Percentiles rank a stretch among this genome's conserved stretches.
Conservation (phyloP, 64 coral and sea anemone species). For the Montipora cactus region DNA sequence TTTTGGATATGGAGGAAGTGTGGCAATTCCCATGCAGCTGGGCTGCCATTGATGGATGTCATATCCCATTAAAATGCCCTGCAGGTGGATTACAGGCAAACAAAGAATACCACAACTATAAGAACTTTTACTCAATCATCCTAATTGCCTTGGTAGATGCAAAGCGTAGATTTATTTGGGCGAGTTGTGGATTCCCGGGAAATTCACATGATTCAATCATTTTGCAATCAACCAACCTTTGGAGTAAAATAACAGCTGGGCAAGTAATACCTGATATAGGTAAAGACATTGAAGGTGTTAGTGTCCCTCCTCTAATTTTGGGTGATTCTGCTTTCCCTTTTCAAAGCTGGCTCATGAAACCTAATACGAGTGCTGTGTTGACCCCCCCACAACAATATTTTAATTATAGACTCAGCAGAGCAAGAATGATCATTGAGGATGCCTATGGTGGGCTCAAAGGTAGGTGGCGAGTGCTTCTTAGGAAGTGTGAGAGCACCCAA, state of each 20-base stretch:
- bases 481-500: slow-evolving; percentile 27
- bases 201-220: slow-evolving; percentile 57
- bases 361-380: slow-evolving; percentile 12
- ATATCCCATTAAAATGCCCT: slow-evolving; percentile 47
- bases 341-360: slow-evolving; percentile 48
- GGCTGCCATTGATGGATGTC: slow-evolving; percentile 53
- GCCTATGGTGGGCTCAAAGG: slow-evolving; percentile 34
- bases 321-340: slow-evolving; percentile 49
- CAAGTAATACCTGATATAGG: slow-evolving; percentile 10
- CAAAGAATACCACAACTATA: slow-evolving; percentile 53
- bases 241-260: neutral
- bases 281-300: slow-evolving; percentile 6
- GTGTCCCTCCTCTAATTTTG: slow-evolving; percentile 28
- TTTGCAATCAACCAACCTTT: slow-evolving; percentile 29
- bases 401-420: slow-evolving; percentile 23
- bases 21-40: slow-evolving; percentile 65
- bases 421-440: neutral
- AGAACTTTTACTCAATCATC: slow-evolving; percentile 47
- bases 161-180: slow-evolving; percentile 22
- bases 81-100: neutral
- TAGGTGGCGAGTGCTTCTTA: slow-evolving; percentile 37
- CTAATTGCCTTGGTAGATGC: slow-evolving; percentile 53
- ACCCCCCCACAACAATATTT: slow-evolving; percentile 8
- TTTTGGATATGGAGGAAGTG: slow-evolving; percentile 31
- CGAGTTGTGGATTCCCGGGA: slow-evolving; percentile 43